Percentiles rank a stretch among this genome's conserved stretches.
Conservation (phyloP, 2,888 invertebrate species). For the Oscheius sp. region DNA sequence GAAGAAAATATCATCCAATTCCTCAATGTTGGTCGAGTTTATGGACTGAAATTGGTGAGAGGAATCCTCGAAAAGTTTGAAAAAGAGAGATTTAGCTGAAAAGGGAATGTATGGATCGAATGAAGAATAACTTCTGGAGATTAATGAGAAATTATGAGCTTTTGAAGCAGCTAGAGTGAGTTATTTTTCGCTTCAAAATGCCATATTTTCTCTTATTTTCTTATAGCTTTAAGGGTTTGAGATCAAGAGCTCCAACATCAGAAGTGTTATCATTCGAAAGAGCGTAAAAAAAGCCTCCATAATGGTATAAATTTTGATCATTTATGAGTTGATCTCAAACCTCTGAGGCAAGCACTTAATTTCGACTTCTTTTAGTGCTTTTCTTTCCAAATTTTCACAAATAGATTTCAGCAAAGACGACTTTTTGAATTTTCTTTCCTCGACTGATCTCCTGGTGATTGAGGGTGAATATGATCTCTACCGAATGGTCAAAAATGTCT, state of each 20-base stretch:
- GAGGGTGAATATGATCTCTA: slow-evolving; percentile 65
- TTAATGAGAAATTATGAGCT: slow-evolving; percentile 37
- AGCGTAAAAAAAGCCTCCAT: no score
- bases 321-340: no score
- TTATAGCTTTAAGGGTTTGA: no score
- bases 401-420: slow-evolving; percentile 37
- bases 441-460: slow-evolving; percentile 48
- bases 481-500: slow-evolving; percentile 46
- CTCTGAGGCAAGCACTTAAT: no score
- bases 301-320: no score
- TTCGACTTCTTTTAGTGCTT: no score
- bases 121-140: slow-evolving; percentile 52
- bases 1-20: slow-evolving; percentile 43
- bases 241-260: no score
- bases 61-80: no score
- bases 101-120: slow-evolving; percentile 15
- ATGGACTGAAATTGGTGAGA: slow-evolving; percentile 39
- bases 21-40: slow-evolving; percentile 41
- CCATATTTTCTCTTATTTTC: no score
- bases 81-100: slow-evolving; percentile 14
- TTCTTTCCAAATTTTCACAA: no score
- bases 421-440: slow-evolving; percentile 38
- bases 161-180: slow-evolving; percentile 37
- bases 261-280: no score
- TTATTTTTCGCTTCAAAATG: neutral